phyloP scores from a whole-genome alignment of 2,797 vertebrate genomes.

The Pangasius mekongensis region DNA sequence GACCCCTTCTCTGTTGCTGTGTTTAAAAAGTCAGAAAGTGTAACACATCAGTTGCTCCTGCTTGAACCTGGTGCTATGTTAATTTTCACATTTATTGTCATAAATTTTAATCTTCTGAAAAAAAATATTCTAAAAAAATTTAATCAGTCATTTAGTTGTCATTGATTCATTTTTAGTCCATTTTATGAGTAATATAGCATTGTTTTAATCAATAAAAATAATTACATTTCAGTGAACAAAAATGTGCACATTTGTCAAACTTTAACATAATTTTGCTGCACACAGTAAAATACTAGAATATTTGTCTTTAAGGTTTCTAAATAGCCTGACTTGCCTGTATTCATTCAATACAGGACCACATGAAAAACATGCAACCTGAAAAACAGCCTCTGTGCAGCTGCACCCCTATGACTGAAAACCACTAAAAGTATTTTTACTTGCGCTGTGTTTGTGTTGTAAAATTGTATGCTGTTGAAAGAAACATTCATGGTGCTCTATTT shows the following conservation, averaged over 20 bases:
- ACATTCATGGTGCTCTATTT: neutral
- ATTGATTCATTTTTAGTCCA: neutral
- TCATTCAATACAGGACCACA: neutral
- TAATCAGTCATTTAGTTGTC: neutral
- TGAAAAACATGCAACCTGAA: neutral
- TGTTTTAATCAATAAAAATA: neutral
- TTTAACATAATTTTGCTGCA: neutral
- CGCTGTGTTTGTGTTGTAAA: neutral
- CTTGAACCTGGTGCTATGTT: neutral
- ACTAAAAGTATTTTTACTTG: neutral
- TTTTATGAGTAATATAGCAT: neutral
- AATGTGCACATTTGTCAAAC: neutral
- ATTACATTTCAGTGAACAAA: neutral
- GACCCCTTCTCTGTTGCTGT: neutral
- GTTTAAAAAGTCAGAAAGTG: slow-evolving; percentile 14
- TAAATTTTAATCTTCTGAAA: neutral
- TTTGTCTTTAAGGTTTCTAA: neutral
- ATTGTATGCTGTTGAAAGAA: neutral
- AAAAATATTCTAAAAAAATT: neutral
- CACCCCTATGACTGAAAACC: neutral
- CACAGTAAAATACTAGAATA: neutral
- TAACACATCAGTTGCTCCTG: neutral
- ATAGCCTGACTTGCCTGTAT: neutral
- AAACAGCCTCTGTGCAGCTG: neutral
- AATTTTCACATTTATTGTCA: neutral